Evolutionary conservation across 2,888 invertebrate genomes (phyloP).

Genomic region (Agrilus mali): DNA sequence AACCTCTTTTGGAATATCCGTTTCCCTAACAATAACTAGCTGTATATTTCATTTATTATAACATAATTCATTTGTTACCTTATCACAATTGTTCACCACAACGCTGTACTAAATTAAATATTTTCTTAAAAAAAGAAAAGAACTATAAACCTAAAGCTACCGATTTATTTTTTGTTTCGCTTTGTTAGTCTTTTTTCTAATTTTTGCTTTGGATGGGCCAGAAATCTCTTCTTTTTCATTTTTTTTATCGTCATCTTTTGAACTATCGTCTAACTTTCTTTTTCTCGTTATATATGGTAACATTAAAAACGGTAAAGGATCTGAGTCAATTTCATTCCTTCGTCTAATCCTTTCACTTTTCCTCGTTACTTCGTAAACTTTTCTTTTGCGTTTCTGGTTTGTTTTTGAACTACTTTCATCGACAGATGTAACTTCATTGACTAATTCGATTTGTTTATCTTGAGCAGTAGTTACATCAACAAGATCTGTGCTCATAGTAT

Average conservation of each 20-base stretch:
- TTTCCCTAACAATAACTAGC: too few relatives aligned
- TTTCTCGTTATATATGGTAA: slow-evolving; percentile 21
- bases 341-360: slow-evolving; percentile 30
- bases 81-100: too few relatives aligned
- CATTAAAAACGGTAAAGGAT: slow-evolving; percentile 15
- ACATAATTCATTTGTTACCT: too few relatives aligned
- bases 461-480: slow-evolving; percentile 15
- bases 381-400: slow-evolving; percentile 14
- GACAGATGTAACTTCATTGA: slow-evolving; percentile 2
- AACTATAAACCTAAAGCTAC: too few relatives aligned
- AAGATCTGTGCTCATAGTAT: slow-evolving; percentile 29
- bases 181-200: slow-evolving; percentile 21
- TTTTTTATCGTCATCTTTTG: slow-evolving; percentile 7
- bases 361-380: slow-evolving; percentile 24
- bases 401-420: not conserved
- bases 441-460: slow-evolving; percentile 7
- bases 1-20: too few relatives aligned
- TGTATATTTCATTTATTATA: too few relatives aligned
- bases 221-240: slow-evolving; percentile 6
- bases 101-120: too few relatives aligned
- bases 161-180: slow-evolving; percentile 1
- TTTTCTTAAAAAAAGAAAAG: too few relatives aligned
- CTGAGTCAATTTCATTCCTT: slow-evolving; percentile 25
- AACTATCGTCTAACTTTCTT: slow-evolving; percentile 15
- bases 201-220: slow-evolving; percentile 23